Base-by-base conservation (phyloP, 2,888 invertebrate species). In the Torymus texanus region DNA sequence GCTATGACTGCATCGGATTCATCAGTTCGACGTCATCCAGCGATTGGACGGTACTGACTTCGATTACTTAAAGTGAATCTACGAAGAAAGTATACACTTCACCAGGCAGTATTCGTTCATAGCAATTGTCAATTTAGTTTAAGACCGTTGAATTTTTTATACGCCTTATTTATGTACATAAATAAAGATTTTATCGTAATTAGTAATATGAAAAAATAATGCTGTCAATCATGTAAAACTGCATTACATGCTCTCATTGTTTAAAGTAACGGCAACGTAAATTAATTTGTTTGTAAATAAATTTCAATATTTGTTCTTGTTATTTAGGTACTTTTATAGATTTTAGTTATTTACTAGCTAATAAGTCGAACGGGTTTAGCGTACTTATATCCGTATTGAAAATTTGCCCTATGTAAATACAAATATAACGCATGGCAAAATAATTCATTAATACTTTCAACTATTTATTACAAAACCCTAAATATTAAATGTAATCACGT, bases 111-210 rank as follows among this genome's bases (percentile, higher is more conserved):
- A 72, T 83, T 79, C 50, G 53, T 67, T 70, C 24, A 29, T 61
- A 67, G 56, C 50, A 53, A 14, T 62, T 65, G 29, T 80, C 66
- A 71, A 71, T 61, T 82, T 70, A 82, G 51, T 24, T 41, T 73
- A 82, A 65, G 67, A 61, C 67, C 81, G 80, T 80, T 79, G 29
- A 76, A 79, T 53, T 76, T 82, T 83, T 84, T 80, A 80, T 82
- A 83, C 82, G 82, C 50, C 70, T 81, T 82, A 84, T 84, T 81
- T 83, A 83, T 85, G 82, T 82, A 83, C 81, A 85, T 84, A 84
- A 76, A 79, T 82, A 75, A 78, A 70, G 24, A 55, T 83, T 58
- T 62, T 72, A 65, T 51, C 12, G 11, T 78, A 50, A 62, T 70
- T 55, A 58, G 51, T 50, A 14, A 66, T 56, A 16, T 66, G 50